Evolutionary conservation across 1,140 invertebrate species (phyloP), one percentile per base, ranked within the genome.

Genomic region (Diorhabda elongata): DNA sequence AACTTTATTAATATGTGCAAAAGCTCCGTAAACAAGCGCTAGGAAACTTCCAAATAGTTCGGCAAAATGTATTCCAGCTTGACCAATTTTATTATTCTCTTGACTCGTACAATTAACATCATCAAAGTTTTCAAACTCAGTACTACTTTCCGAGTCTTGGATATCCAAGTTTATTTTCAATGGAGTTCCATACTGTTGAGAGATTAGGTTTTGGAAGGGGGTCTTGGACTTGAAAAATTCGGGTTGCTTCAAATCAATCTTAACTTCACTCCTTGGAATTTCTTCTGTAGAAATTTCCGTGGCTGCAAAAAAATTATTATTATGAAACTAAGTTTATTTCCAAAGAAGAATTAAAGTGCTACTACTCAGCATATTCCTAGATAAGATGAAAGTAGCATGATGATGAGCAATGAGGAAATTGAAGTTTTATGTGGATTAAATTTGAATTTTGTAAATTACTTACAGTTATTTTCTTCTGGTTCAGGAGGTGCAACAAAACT

Each of bases 1-100:
- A 26, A 4, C 47, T 58, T 63, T 63, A 58, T 59, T 68, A 44
- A 74, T 65, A 42, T 74, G 73, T 1, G 73, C 71, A 43, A 69
- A 61, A 26, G 73, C 73, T 7, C 71, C 73, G 66, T 74, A 74
- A 44, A 69, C 69, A 5, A 74, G 60, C 41, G 71, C 73, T 26
- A 74, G 66, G 8, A 74, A 42, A 3, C 71, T 73, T 8, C 73
- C 73, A 3, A 74, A 44, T 3, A 74, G 42, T 67, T 74, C 73
- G 3, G 66, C 69, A 57, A 74, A 74, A 26, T 72, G 73, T 42
- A 74, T 61, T 6, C 73, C 73, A 3, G 73, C 43, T 7, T 62
- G 65, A 3, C 69, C 65, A 26, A 73, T 56, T n/a, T 64, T 56
- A 47, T 61, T 56, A 9, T 60, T 47, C 4, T 42, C 57, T 9